These are phyloP conservation scores for Heliconius erato DNA, from an alignment of 2,888 invertebrate species.

Conservation along the genomic window DNA sequence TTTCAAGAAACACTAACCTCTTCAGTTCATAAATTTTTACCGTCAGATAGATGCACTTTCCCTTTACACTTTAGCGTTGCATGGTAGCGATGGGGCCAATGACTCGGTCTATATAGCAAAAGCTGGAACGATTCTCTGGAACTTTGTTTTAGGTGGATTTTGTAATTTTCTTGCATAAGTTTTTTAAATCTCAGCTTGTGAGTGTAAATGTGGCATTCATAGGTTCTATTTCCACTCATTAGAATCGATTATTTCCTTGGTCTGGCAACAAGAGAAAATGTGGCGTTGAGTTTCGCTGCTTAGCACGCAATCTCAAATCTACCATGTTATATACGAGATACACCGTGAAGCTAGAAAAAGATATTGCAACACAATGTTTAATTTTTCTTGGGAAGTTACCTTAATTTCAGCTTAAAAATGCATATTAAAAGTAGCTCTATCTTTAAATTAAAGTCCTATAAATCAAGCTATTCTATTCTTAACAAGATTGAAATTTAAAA, in stretches of 20 bases:
- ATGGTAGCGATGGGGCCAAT: slow-evolving; percentile 72
- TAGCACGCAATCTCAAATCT: too few species aligned
- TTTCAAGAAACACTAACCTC: slow-evolving; percentile 33
- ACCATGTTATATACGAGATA: too few species aligned
- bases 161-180: slow-evolving; percentile 7
- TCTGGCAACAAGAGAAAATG: background rate
- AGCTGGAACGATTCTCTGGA: background rate
- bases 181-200: background rate
- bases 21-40: slow-evolving; percentile 32
- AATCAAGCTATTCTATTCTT: background rate
- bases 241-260: background rate
- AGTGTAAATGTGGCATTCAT: background rate
- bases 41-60: slow-evolving; percentile 44
- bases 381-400: too few species aligned
- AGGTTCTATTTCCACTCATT: background rate
- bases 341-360: too few species aligned
- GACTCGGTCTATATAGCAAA: slow-evolving; percentile 59
- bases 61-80: slow-evolving; percentile 41
- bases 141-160: slow-evolving; percentile 12
- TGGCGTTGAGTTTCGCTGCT: background rate
- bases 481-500: background rate
- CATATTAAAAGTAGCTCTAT: background rate
- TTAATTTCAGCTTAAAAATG: too few species aligned
- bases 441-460: background rate
- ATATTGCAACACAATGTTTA: too few species aligned